Conservation (phyloP, 2,888 invertebrate genomes). For the Osmoderma eremita region DNA sequence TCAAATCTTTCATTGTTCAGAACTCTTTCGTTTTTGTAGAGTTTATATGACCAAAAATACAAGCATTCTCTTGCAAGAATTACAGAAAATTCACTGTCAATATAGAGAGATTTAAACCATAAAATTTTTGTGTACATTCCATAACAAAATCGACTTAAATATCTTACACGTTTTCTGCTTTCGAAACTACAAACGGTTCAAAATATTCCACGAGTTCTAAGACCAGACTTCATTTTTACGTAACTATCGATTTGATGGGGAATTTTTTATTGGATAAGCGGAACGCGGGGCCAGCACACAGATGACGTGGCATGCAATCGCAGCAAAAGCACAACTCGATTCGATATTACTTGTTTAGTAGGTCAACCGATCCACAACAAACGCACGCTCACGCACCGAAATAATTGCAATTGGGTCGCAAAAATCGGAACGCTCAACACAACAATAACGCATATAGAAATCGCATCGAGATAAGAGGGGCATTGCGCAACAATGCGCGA, state of each 20-base stretch:
- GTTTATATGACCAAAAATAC: too few relatives aligned
- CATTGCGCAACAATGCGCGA: slow-evolving; percentile 11
- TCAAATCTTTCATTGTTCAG: too few relatives aligned
- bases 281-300: not conserved
- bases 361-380: slow-evolving; percentile 29
- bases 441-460: slow-evolving; percentile 23
- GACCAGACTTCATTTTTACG: not conserved
- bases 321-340: not conserved
- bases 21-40: too few relatives aligned
- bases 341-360: slow-evolving; percentile 21
- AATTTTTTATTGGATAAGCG: not conserved
- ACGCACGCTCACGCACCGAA: slow-evolving; percentile 23
- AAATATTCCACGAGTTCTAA: too few relatives aligned
- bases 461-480: slow-evolving; percentile 6
- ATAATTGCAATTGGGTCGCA: slow-evolving; percentile 35
- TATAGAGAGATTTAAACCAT: too few relatives aligned
- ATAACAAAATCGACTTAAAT: too few relatives aligned
- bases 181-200: too few relatives aligned
- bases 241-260: not conserved
- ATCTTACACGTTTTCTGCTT: too few relatives aligned
- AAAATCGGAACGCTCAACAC: slow-evolving; percentile 18
- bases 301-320: not conserved
- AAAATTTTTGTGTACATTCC: too few relatives aligned
- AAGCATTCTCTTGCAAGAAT: too few relatives aligned
- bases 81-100: too few relatives aligned